Evolutionary conservation across 2,797 vertebrate genomes (phyloP).

Genomic region (Cephalopachus bancanus): DNA sequence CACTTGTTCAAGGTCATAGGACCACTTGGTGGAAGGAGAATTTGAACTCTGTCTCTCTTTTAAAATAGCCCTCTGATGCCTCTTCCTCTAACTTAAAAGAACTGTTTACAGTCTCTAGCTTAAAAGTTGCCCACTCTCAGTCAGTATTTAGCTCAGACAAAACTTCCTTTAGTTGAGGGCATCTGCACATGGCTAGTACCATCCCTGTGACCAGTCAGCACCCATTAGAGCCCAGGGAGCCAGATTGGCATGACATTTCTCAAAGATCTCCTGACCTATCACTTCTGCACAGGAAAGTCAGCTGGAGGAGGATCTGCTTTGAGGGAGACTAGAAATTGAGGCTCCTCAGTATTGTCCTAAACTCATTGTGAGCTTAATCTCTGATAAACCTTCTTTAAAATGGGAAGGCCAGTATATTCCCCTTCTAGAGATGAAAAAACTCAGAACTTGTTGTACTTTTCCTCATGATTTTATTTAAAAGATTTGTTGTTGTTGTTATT

Average conservation of each 20-base stretch:
- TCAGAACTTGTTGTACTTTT: conserved; percentile 75
- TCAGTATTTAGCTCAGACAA: conserved; percentile 7
- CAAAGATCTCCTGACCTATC: background rate
- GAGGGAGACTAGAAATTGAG: background rate
- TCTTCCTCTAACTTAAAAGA: conserved; percentile 42
- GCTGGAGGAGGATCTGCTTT: background rate
- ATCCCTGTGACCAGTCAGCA: background rate
- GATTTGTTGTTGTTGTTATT: conserved; percentile 71
- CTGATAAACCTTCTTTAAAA: conserved; percentile 69
- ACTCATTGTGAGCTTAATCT: background rate
- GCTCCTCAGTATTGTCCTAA: background rate
- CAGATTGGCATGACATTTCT: background rate
- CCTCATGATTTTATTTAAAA: conserved; percentile 78
- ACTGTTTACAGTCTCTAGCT: background rate
- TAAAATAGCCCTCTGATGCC: background rate
- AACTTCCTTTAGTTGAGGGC: background rate
- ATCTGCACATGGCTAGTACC: background rate
- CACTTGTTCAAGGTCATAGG: background rate
- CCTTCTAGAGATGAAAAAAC: conserved; percentile 73
- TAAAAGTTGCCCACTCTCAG: background rate
- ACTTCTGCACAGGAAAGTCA: background rate
- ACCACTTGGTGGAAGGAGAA: background rate
- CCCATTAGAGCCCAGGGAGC: background rate
- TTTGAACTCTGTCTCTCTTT: conserved; percentile 28
- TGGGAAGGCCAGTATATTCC: conserved; percentile 73